Base-by-base conservation (phyloP, 2,888 invertebrate species). In the Drosophila pegasa region DNA sequence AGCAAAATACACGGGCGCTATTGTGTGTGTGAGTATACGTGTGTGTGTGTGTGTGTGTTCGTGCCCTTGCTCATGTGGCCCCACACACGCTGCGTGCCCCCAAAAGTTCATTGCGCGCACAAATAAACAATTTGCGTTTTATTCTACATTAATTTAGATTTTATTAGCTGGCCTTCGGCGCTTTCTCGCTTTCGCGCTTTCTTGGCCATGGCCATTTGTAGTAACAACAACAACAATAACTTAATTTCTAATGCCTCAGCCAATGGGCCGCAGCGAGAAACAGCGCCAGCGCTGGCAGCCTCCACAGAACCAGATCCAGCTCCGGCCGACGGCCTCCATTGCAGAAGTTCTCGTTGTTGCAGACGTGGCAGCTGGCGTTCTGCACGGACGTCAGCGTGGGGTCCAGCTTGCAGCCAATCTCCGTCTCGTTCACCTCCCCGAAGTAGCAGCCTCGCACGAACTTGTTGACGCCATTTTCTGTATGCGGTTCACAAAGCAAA, bases 401-500 rank as follows among this genome's bases (percentile, higher is more conserved):
- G 58, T 90, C 90, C 76, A 87, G 68, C 37, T 74, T 79, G 50
- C 90, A 90, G 69, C 91, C 86, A 48, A 80, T 71, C 22, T 75
- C 78, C 22, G 88, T 91, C 41, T 88, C 89, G 70, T 90, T 90
- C 61, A 85, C 75, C 58, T 90, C 88, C 27, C 90, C 90, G 41
- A 91, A 90, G 60, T 87, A 90, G 56, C 90, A 90, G 67, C 80
- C 90, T 29, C 90, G 84, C 45, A 90, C 76, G 22, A 80, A 71
- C 56, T 88, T 90, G 14, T 60, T 68, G n/a, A 77, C 75, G 58
- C 83, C 86, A 58, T 87, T 64, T 76, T 90, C 90, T 90, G 78
- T 43, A 50, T 61, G 45, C 22, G 55, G n/a, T 47, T 47, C 16
- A 20, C 50, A 61, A 72, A 40, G 37, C 52, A 67, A 62, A 68